phyloP scores from a whole-genome alignment of 2,797 vertebrate genomes.

The Anabas testudineus region DNA sequence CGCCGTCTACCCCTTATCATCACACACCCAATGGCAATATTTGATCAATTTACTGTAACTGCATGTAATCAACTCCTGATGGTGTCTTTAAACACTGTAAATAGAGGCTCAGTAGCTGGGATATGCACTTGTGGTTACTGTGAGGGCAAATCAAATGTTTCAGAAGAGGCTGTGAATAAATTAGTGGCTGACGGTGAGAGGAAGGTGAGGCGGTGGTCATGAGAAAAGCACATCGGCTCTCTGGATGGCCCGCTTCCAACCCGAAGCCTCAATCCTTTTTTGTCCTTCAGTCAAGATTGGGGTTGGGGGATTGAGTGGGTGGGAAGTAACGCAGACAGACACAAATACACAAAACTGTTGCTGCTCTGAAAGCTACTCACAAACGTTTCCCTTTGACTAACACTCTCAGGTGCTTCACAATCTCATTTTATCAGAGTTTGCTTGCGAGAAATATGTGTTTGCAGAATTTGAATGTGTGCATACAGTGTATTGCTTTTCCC shows the following conservation, averaged over 20 bases:
- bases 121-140: conserved; percentile 35
- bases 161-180: conserved; percentile 46
- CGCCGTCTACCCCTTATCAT: conserved; percentile 23
- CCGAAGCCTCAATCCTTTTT: conserved; percentile 13
- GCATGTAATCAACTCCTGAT: conserved; percentile 41
- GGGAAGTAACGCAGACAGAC: conserved; percentile 50
- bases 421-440: conserved; percentile 24
- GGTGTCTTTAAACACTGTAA: conserved; percentile 18
- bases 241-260: conserved; percentile 50
- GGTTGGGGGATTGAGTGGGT: conserved; percentile 57
- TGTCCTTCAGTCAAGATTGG: conserved; percentile 47
- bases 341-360: conserved; percentile 44
- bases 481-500: not conserved
- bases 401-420: conserved; percentile 26
- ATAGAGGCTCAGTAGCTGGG: conserved; percentile 32
- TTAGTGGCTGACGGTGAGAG: conserved; percentile 50
- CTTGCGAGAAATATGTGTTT: conserved; percentile 17
- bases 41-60: conserved; percentile 63
- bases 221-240: conserved; percentile 33
- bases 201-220: conserved; percentile 52
- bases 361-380: conserved; percentile 52
- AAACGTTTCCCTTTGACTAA: conserved; percentile 27
- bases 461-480: conserved; percentile 10
- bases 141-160: conserved; percentile 36
- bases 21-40: conserved; percentile 47